These are phyloP conservation scores for Microtus pennsylvanicus DNA, from an alignment of 2,113 vertebrate species.

Conservation along the genomic window DNA sequence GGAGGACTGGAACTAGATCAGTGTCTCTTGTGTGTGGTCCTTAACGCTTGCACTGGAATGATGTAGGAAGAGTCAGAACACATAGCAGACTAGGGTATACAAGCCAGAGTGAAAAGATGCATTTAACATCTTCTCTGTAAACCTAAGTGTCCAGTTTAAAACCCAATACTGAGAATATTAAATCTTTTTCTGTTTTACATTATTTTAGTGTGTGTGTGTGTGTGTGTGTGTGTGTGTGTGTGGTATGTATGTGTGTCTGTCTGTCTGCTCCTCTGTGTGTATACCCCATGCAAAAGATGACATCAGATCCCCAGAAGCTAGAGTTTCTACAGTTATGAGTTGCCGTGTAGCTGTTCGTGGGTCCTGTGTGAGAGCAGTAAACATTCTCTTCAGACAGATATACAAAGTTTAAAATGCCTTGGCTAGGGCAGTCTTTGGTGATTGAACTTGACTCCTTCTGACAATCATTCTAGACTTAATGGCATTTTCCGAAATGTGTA, in stretches of 20 bases:
- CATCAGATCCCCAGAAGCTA: background rate
- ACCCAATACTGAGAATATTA: background rate
- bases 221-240: background rate
- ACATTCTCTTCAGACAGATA: too few relatives aligned
- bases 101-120: background rate
- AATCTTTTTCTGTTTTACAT: background rate
- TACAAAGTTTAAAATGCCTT: background rate
- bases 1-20: background rate
- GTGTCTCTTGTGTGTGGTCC: background rate
- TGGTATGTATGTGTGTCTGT: background rate
- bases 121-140: background rate
- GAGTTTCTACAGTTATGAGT: background rate
- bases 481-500: conserved; percentile 6
- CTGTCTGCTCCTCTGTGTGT: too few relatives aligned
- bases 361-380: background rate
- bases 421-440: background rate
- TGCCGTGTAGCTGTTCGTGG: background rate
- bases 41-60: background rate
- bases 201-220: background rate
- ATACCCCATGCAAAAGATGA: background rate
- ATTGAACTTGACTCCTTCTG: background rate
- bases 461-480: background rate
- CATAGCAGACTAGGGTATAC: background rate
- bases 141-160: background rate
- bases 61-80: background rate